Evolutionary conservation across 1,140 invertebrate genomes (phyloP).

Genomic region (Aphis gossypii): DNA sequence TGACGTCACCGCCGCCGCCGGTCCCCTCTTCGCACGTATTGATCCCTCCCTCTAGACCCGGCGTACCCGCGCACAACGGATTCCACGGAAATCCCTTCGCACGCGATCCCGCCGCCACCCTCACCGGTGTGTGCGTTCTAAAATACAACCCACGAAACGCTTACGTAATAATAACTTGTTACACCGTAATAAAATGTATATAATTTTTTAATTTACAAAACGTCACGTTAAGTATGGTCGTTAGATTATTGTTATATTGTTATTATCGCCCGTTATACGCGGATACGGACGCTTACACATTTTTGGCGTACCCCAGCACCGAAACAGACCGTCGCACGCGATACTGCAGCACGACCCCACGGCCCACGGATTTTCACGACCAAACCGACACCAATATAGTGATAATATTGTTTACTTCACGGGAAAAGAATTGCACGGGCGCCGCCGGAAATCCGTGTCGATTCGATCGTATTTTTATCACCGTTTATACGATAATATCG

Average conservation of each 20-base stretch:
- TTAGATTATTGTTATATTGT: not conserved
- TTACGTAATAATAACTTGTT: constrained; percentile 45
- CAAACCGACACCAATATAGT: not conserved
- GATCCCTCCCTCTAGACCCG: not conserved
- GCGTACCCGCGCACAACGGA: not conserved
- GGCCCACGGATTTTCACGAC: not conserved
- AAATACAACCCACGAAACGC: not conserved
- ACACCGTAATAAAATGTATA: not conserved
- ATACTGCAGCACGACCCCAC: not conserved
- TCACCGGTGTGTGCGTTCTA: too few relatives aligned
- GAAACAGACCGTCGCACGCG: not conserved
- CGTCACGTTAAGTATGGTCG: constrained; percentile 5
- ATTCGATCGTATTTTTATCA: not conserved
- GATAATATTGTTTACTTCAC: not conserved
- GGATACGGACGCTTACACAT: not conserved
- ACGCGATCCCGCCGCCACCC: not conserved
- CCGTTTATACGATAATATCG: not conserved
- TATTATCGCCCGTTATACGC: not conserved
- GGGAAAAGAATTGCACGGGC: not conserved
- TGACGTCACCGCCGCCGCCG: constrained; percentile 30
- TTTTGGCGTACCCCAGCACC: not conserved
- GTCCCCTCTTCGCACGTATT: constrained; percentile 33
- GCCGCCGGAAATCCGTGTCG: not conserved
- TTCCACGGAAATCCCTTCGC: constrained; percentile 16
- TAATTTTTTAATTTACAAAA: not conserved